Conservation (phyloP, 1,140 invertebrate genomes). For the Drosophila orena region DNA sequence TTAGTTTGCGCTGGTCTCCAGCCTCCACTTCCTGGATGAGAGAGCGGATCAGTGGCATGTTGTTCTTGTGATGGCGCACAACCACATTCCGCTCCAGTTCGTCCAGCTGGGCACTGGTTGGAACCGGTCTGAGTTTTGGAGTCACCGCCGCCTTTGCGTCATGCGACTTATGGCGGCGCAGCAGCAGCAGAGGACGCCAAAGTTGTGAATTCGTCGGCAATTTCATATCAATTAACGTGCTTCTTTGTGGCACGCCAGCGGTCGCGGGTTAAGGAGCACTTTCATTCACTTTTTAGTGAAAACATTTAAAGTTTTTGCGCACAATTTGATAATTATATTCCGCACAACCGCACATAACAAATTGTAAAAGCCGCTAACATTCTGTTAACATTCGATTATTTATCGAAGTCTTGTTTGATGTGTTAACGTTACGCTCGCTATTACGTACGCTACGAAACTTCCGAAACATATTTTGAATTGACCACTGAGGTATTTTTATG, state of each 20-base stretch:
- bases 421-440: background rate
- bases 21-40: slow-evolving; percentile 37
- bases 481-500: slow-evolving; percentile 26
- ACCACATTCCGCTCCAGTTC: slow-evolving; percentile 62
- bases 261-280: slow-evolving; percentile 2
- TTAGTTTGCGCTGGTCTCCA: slow-evolving; percentile 1
- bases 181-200: slow-evolving; percentile 37
- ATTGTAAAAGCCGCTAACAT: background rate
- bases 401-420: background rate
- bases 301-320: slow-evolving; percentile 27
- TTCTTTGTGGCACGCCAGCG: slow-evolving; percentile 15
- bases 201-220: slow-evolving; percentile 51
- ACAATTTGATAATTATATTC: slow-evolving; percentile 27
- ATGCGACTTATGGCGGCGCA: slow-evolving; percentile 53
- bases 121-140: slow-evolving; percentile 28
- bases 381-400: slow-evolving; percentile 6
- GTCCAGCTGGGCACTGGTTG: slow-evolving; percentile 63
- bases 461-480: slow-evolving; percentile 8
- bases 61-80: slow-evolving; percentile 68
- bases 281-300: slow-evolving; percentile 13
- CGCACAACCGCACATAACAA: slow-evolving; percentile 8
- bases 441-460: slow-evolving; percentile 3
- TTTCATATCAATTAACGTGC: slow-evolving; percentile 67
- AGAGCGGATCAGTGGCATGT: slow-evolving; percentile 58
- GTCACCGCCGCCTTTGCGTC: slow-evolving; percentile 38